Base-by-base conservation (phyloP, 1,140 invertebrate genomes). In the Scylla paramamosain region DNA sequence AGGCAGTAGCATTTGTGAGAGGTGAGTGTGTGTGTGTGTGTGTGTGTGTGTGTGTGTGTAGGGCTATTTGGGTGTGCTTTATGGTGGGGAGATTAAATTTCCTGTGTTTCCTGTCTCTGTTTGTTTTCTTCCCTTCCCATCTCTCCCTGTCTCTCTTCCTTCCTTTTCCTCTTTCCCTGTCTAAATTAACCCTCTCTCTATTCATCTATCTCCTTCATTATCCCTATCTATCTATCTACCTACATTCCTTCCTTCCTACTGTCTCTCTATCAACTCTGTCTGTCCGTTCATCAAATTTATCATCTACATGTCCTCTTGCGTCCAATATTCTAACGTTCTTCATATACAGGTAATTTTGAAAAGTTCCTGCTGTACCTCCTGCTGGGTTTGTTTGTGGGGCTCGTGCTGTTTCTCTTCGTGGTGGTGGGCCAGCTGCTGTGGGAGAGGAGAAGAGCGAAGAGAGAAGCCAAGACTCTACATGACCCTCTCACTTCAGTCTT, bases 351-450 rank as follows among this genome's bases (percentile, higher is more conserved):
- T 96, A 98, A 98, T 96, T 97, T 98, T 96, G 98, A 98, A 96
- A 98, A 98, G 95, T 98, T 98, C 96, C 98, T 98, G 96, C 97
- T 98, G 86, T 98, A 98, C 97, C 97, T 98, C 96, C 98, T 98
- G 46, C 97, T 98, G 95, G 98, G 98, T 95, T 97, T 98, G 39
- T 97, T 97, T 84, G 97, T 97, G 31, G 98, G 98, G 83, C 97
- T 98, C 45, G 96, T 98, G 39, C 96, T 98, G 10, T 97, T 98
- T 90, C 97, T 98, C 93, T 97, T 97, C 12, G 97, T 98, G 90
- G 97, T 98, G 16, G 98, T 98, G 86, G 97, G 97, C 0, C 97
- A 98, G 83, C 97, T 98, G 4, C 97, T 98, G 96, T 98, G 96
- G 97, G 96, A 98, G 96, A 97, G 98, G 32, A 97, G 97, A 96